Evolutionary conservation across 2,888 invertebrate genomes (phyloP).

Genomic region (Lasius platythorax): DNA sequence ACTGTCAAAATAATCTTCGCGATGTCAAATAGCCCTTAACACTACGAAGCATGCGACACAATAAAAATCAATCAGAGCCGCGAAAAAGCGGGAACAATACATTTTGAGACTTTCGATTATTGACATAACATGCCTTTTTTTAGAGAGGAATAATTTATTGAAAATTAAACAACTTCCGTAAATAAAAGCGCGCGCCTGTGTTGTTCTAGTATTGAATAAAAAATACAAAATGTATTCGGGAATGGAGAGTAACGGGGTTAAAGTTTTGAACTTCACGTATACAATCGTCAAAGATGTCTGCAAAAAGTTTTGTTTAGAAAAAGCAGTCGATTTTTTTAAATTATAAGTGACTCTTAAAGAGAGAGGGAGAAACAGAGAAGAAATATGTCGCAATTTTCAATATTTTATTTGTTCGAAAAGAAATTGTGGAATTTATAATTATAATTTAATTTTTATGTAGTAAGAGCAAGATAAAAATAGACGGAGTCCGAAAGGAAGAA

Average conservation of each 20-base stretch:
- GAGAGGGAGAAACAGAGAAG: background rate
- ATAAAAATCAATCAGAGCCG: no score
- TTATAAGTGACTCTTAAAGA: background rate
- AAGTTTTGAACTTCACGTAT: background rate
- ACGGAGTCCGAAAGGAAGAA: background rate
- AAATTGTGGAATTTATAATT: background rate
- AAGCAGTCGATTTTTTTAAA: background rate
- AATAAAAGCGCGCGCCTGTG: no score
- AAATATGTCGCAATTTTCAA: background rate
- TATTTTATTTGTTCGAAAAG: background rate
- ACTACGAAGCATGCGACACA: no score
- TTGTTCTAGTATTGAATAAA: background rate
- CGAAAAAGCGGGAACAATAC: no score
- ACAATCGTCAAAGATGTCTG: background rate
- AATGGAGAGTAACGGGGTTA: background rate
- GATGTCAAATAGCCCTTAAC: no score
- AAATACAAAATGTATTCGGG: constrained; percentile 1
- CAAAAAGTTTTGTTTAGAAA: background rate
- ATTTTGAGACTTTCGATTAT: no score
- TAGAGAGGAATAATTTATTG: no score
- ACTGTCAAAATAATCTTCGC: no score
- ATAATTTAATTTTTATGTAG: background rate
- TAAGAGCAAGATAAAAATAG: background rate
- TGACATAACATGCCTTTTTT: no score
- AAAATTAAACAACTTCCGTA: no score